Conservation (phyloP, 2,797 vertebrate genomes). For the Adrianichthys oophorus region DNA sequence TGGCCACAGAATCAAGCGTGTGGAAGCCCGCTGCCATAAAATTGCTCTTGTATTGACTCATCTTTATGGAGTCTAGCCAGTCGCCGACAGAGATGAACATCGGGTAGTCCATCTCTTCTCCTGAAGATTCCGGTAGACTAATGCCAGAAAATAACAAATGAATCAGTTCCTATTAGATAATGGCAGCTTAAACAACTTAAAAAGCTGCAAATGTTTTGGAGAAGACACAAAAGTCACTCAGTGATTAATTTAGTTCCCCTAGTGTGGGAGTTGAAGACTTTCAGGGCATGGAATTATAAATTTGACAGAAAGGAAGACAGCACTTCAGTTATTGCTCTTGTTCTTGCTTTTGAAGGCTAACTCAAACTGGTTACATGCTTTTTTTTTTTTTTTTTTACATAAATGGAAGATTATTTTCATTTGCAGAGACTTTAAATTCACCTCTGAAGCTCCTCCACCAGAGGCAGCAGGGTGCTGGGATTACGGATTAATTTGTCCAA, state of each 20-base stretch:
- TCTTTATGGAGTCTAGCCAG: conserved; percentile 98
- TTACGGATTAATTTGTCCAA: conserved; percentile 96
- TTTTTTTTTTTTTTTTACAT: background rate
- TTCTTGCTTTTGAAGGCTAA: too few relatives aligned
- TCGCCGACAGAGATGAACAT: conserved; percentile 95
- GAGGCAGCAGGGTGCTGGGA: conserved; percentile 90
- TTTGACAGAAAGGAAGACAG: background rate
- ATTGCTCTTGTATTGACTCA: conserved; percentile 98
- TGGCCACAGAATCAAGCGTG: conserved; percentile 89
- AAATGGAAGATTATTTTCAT: background rate
- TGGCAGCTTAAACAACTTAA: conserved; percentile 23
- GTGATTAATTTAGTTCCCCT: conserved; percentile 13
- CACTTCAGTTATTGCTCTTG: background rate
- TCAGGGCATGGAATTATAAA: background rate
- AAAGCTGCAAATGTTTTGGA: conserved; percentile 3
- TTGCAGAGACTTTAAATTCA: conserved; percentile 12
- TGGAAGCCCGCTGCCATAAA: conserved; percentile 95
- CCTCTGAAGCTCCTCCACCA: conserved; percentile 80
- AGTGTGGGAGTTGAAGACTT: conserved; percentile 16
- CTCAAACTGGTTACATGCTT: too few relatives aligned
- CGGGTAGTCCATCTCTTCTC: conserved; percentile 80
- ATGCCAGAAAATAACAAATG: background rate
- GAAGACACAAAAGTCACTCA: conserved; percentile 6
- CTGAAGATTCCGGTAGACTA: conserved; percentile 81
- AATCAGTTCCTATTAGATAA: background rate